A percentile compares a stretch with the other conserved stretches of the same genome.
Conservation (phyloP, 2,113 vertebrate species). For the Cebus imitator region DNA sequence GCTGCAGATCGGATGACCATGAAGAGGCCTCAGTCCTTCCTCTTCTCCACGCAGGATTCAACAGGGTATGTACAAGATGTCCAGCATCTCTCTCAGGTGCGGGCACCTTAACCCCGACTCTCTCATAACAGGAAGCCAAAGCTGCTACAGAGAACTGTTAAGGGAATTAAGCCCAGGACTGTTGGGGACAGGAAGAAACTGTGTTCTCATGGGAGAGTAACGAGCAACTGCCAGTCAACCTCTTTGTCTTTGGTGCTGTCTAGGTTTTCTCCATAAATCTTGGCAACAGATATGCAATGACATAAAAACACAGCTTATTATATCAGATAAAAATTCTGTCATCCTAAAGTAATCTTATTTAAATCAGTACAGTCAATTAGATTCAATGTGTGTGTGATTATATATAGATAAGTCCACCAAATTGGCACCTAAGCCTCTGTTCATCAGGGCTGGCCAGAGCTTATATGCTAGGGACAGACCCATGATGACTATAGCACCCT, state of each 20-base stretch:
- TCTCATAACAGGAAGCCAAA: neutral
- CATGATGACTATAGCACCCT: neutral
- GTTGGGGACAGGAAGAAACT: neutral
- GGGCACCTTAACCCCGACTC: accelerated
- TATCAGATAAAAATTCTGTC: neutral
- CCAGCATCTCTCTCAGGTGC: accelerated
- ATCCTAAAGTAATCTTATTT: neutral
- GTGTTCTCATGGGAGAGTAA: neutral
- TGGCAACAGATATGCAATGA: neutral
- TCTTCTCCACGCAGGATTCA: constrained; percentile 94
- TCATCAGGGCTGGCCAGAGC: neutral
- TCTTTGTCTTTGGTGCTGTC: neutral
- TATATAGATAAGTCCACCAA: neutral
- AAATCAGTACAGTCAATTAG: neutral
- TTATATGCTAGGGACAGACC: neutral
- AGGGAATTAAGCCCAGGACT: neutral
- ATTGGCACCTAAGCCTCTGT: accelerated
- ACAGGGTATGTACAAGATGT: constrained; percentile 88
- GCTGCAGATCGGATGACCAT: constrained; percentile 88
- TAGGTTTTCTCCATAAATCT: neutral
- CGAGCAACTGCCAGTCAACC: neutral
- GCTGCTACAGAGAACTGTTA: accelerated
- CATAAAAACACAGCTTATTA: neutral
- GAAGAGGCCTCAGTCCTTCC: constrained; percentile 94
- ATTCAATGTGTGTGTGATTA: neutral